Base-by-base conservation (phyloP, 2,797 vertebrate genomes). In the Channa striata region DNA sequence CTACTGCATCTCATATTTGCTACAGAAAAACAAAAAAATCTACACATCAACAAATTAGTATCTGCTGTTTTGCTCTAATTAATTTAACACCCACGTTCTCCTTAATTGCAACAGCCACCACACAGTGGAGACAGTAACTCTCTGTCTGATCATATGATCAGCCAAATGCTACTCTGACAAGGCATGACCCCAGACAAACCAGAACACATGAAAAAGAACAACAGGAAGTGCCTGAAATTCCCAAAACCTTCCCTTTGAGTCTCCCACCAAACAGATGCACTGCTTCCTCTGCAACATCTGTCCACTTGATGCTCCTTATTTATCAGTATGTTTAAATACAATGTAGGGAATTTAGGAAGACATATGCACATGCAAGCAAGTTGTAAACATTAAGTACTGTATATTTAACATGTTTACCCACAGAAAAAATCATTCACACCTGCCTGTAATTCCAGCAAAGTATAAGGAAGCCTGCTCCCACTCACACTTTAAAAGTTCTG, bases 391-490 rank as follows among this genome's bases (percentile, higher is more conserved):
- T 0, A 47, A 23, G 12, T n/a, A n/a, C n/a, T n/a, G 12, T 36
- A 14, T n/a, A 16, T 25, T 34, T n/a, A 14, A 23, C 9, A 14
- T n/a, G 10, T 53, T 33, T 33, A 37, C 10, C 5, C 8, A 0
- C 9, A 11, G 0, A 25, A 44, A 5, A 52, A 19, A 68, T 30
- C 8, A 10, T 51, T 34, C 12, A 36, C n/a, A 34, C 71, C 57
- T 59, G 50, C 40, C 59, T 68, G 46, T 75, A 53, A 82, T 59
- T 78, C 60, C 64, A 50, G 19, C 19, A 69, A 79, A 78, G 52
- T 58, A 12, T 46, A 20, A 83, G 71, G 58, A 81, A 83, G 66
- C 72, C 68, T 72, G 86, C 73, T 83, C 72, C 78, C 65, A 74
- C 57, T 30, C 53, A 34, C 42, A 43, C 42, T 17, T 17, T 43